Evolutionary conservation across 2,888 invertebrate genomes (phyloP).

Genomic region (Arctia plantaginis): DNA sequence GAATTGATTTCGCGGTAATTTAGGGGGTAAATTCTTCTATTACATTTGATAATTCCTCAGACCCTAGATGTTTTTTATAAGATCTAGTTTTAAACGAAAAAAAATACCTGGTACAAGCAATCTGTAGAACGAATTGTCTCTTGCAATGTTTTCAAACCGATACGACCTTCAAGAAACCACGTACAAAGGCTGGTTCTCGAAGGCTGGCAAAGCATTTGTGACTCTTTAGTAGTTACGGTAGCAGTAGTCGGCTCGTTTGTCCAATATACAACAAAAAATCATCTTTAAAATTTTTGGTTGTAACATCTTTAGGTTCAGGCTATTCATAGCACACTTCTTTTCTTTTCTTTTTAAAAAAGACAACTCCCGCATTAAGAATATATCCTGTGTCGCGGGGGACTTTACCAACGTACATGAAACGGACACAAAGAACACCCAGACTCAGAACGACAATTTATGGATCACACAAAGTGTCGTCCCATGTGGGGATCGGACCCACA

Average conservation of each 20-base stretch:
- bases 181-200: no score
- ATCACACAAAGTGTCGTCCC: no score
- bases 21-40: background rate
- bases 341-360: no score
- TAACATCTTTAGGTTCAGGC: no score
- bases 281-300: background rate
- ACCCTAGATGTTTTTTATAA: background rate
- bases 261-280: background rate
- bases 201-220: background rate
- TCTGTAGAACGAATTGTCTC: background rate
- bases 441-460: no score
- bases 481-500: no score
- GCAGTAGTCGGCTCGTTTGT: background rate
- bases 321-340: no score
- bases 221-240: background rate
- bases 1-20: background rate
- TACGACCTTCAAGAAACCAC: background rate
- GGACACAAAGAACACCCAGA: no score
- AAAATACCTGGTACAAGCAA: background rate
- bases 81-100: background rate
- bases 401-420: no score
- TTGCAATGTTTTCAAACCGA: background rate
- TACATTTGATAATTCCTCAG: background rate
- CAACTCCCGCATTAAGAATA: no score
- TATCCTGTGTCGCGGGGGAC: no score